These are phyloP conservation scores for Halcyon leucocephala DNA, from an alignment of 2,797 vertebrate genomes.

Conservation along the genomic window DNA sequence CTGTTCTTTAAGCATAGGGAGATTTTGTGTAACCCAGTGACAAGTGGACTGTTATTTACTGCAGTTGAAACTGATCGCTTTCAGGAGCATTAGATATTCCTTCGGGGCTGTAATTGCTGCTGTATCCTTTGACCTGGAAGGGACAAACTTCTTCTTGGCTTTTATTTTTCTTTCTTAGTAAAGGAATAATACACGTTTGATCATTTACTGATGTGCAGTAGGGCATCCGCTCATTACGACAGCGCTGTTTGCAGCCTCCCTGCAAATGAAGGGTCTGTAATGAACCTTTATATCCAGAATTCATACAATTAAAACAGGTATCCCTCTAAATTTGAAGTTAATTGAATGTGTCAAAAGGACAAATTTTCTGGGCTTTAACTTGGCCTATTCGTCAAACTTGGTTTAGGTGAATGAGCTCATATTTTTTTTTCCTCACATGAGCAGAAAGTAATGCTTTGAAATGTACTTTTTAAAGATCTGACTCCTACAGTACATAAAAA, in stretches of 20 bases:
- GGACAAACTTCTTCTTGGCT: background rate
- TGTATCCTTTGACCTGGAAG: background rate
- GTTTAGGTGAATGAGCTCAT: background rate
- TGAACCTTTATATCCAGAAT: background rate
- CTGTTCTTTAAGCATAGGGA: background rate
- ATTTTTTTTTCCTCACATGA: background rate
- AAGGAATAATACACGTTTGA: background rate
- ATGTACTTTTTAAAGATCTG: background rate
- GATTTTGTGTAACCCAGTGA: background rate
- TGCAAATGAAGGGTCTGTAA: background rate
- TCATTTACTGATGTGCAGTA: background rate
- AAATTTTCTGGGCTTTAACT: background rate
- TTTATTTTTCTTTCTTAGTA: background rate
- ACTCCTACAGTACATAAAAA: background rate
- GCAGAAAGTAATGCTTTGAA: background rate
- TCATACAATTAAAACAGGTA: background rate
- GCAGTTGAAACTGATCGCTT: background rate
- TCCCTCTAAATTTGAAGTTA: background rate
- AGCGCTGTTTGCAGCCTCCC: background rate
- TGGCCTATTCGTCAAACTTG: background rate
- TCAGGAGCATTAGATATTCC: background rate
- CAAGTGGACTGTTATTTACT: background rate
- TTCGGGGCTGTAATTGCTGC: background rate
- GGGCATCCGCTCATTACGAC: background rate
- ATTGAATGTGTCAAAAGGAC: background rate